Conservation (phyloP, 2,113 vertebrate species). For the Acanthisitta chloris region DNA sequence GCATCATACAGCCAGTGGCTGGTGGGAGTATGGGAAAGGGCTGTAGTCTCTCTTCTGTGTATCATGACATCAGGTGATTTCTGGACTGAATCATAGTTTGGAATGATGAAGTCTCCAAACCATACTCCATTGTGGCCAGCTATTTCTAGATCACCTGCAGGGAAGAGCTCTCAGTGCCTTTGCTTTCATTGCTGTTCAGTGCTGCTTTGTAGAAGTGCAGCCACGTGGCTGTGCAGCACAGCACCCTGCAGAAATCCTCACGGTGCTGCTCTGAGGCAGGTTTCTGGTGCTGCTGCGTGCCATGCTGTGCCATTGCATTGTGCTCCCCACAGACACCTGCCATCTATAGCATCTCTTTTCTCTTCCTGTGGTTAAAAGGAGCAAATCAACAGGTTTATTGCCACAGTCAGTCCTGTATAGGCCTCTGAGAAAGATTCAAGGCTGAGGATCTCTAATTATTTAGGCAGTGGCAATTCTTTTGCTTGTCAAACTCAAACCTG, state of each 20-base stretch:
- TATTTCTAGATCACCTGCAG: background rate
- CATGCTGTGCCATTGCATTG: background rate
- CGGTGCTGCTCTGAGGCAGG: accelerated
- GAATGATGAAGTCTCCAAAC: background rate
- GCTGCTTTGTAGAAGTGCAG: background rate
- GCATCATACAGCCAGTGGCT: background rate
- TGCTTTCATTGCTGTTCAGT: background rate
- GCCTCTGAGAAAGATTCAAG: background rate
- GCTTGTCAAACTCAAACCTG: background rate
- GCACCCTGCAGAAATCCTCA: background rate
- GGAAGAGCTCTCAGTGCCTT: background rate
- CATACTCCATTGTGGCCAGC: background rate
- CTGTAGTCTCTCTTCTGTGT: background rate
- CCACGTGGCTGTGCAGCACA: accelerated
- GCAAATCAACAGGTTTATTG: background rate
- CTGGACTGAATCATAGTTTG: background rate
- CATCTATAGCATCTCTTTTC: background rate
- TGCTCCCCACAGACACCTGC: background rate
- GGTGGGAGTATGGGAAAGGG: background rate
- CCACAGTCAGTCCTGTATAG: background rate
- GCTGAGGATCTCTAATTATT: background rate
- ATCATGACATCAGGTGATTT: background rate
- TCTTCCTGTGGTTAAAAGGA: background rate
- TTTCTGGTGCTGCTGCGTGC: background rate
- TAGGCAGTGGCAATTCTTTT: accelerated